Evolutionary conservation across 2,888 invertebrate genomes (phyloP).

Genomic region (Rhingia rostrata): DNA sequence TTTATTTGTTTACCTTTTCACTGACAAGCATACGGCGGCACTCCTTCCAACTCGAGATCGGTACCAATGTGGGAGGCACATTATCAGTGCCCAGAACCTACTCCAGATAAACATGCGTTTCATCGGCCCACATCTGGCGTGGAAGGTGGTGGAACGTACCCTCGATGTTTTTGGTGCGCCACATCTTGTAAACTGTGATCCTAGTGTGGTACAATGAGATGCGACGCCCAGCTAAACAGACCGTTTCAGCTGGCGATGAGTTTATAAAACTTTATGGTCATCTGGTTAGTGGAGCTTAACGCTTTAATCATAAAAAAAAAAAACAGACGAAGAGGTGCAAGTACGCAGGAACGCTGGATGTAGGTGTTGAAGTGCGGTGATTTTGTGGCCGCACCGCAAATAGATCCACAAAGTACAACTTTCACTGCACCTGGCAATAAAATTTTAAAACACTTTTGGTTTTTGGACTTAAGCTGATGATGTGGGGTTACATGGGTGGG

Average conservation of each 20-base stretch:
- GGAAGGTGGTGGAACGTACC: constrained; percentile 21
- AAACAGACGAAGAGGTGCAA: constrained; percentile 10
- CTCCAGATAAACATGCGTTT: constrained; percentile 57
- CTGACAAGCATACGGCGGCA: constrained; percentile 42
- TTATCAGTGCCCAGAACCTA: constrained; percentile 21
- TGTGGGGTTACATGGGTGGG: constrained; percentile 48
- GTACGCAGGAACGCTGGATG: constrained; percentile 16
- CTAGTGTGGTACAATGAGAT: neutral
- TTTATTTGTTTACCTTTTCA: constrained; percentile 67
- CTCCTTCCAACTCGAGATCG: constrained; percentile 62
- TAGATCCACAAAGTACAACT: constrained; percentile 62
- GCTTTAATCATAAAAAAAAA: constrained; percentile 53
- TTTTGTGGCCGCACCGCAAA: constrained; percentile 57
- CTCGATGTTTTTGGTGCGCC: constrained; percentile 48
- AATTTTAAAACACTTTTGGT: constrained; percentile 33
- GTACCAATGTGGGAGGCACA: constrained; percentile 59
- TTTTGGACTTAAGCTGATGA: constrained; percentile 50
- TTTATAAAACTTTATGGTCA: constrained; percentile 66
- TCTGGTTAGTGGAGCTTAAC: constrained; percentile 67
- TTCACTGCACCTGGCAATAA: constrained; percentile 67
- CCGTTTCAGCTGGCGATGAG: constrained; percentile 32
- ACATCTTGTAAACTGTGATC: constrained; percentile 37
- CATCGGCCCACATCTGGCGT: constrained; percentile 54
- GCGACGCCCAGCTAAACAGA: constrained; percentile 11
- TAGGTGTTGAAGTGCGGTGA: constrained; percentile 55